These are phyloP conservation scores for Enchytraeus crypticus DNA, from an alignment of 2,888 invertebrate species.

Conservation along the genomic window DNA sequence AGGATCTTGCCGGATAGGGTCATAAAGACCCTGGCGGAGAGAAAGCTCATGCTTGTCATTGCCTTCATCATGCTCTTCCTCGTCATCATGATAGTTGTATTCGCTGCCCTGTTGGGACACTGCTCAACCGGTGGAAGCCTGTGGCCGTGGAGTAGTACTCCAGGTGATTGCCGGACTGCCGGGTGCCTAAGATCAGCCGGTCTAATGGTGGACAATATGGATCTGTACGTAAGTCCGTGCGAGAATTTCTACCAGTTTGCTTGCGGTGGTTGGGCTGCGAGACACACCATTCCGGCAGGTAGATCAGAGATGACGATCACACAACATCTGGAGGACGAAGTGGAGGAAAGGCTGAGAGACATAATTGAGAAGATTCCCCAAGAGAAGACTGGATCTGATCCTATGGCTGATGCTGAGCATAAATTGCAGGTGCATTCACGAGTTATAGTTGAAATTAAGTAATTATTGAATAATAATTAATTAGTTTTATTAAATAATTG, in stretches of 20 bases:
- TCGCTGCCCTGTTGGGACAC: not conserved
- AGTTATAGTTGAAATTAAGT: too few relatives aligned
- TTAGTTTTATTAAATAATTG: too few relatives aligned
- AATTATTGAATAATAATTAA: too few relatives aligned
- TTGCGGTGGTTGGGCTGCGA: constrained; percentile 53
- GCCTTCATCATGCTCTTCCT: constrained; percentile 1
- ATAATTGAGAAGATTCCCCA: constrained; percentile 19
- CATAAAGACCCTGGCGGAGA: constrained; percentile 5
- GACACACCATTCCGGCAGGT: constrained; percentile 49
- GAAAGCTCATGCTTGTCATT: constrained; percentile 4
- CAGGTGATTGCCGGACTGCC: constrained; percentile 11
- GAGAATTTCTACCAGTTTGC: constrained; percentile 52
- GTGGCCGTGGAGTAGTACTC: not conserved
- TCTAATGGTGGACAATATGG: constrained; percentile 15
- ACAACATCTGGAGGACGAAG: constrained; percentile 40
- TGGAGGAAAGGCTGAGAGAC: constrained; percentile 17
- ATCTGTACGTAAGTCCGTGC: constrained; percentile 46
- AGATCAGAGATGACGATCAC: constrained; percentile 50
- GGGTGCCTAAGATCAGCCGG: constrained; percentile 12
- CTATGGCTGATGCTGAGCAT: too few relatives aligned
- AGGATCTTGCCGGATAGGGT: constrained; percentile 13
- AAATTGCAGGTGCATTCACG: too few relatives aligned
- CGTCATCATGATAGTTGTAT: not conserved
- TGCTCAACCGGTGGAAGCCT: not conserved
- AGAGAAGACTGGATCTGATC: too few relatives aligned